phyloP scores from a whole-genome alignment of 2,888 invertebrate genomes.

The Lithosia quadra region DNA sequence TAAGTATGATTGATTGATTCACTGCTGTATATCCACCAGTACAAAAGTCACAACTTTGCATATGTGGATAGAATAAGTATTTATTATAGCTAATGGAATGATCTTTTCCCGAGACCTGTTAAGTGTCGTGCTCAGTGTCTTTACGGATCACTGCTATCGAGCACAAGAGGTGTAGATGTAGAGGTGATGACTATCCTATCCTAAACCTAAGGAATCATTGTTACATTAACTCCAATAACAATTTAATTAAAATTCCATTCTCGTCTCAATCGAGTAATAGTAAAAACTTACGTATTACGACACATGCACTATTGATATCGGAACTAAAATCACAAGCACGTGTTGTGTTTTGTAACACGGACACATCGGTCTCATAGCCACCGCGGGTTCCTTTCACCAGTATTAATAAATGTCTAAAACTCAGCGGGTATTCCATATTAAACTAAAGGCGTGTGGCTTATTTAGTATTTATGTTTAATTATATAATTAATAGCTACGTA shows the following conservation, averaged over 20 bases:
- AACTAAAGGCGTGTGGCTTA: not conserved
- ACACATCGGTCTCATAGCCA: not conserved
- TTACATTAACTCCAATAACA: not conserved
- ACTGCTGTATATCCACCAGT: too few relatives aligned
- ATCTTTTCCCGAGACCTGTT: too few relatives aligned
- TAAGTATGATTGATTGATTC: too few relatives aligned
- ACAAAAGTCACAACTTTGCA: too few relatives aligned
- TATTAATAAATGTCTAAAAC: slow-evolving; percentile 8
- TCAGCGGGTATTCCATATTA: slow-evolving; percentile 24
- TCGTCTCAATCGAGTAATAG: slow-evolving; percentile 8
- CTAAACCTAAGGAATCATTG: not conserved
- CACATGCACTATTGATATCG: slow-evolving; percentile 17
- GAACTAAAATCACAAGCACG: slow-evolving; percentile 23
- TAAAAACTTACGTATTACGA: slow-evolving; percentile 20
- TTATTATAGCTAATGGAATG: too few relatives aligned
- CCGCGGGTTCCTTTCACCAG: slow-evolving; percentile 48
- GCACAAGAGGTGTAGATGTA: too few relatives aligned
- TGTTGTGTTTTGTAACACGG: slow-evolving; percentile 29
- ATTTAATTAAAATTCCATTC: slow-evolving; percentile 15
- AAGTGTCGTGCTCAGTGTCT: too few relatives aligned
- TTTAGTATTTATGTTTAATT: too few relatives aligned
- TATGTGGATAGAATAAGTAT: too few relatives aligned
- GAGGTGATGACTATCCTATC: not conserved
- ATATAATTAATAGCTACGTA: too few relatives aligned
- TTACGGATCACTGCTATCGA: too few relatives aligned